Base-by-base conservation (phyloP, 2,888 invertebrate species). In the Oconnorella tubifera region DNA sequence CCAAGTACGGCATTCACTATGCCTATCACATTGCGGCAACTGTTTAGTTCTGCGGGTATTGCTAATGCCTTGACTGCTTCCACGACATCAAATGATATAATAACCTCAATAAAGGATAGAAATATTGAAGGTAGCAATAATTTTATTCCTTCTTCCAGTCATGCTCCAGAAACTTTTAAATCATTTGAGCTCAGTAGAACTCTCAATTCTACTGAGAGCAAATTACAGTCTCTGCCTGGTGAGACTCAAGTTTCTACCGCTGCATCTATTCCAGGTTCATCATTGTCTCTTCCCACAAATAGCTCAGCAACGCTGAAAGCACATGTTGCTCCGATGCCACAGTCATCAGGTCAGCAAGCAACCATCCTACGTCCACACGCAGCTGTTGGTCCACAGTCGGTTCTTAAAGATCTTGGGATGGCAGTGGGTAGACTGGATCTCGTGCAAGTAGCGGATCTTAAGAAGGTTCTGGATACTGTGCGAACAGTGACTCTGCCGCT, bases 401-500 rank as follows among this genome's bases (percentile, higher is more conserved):
- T 40, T 40, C 40, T 40, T 19, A 40, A 40, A 19, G 19, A 40
- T 19, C 14, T 25, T 6, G 53, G 53, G 25, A 27, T 6, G 19
- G 58, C 29, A 10, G 50, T 55, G 10, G 50, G 58, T 27, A 32
- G 62, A 6, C 56, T 66, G 14, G 55, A 62, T 25, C n/a, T 59
- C 51, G 50, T 66, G 31, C 51, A 63, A 28, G 62, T 66, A n/a
- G 62, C 56, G 6, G 66, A 66, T 33, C 62, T 66, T n/a, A 62
- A 66, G 55, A 62, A 59, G 32, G 66, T 66, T 14, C 58, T 66
- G 28, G 66, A 66, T 33, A 59, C 66, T 1, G 66, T 60, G 28
- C 49, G 60, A 58, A 58, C 59, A 2, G 27, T n/a, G n/a, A n/a
- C n/a, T n/a, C n/a, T n/a, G n/a, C n/a, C n/a, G n/a, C n/a, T n/a